A percentile compares a stretch with the other conserved stretches of the same genome.
phyloP scores from a whole-genome alignment of 2,888 invertebrate species.

The Tenthredo livida region DNA sequence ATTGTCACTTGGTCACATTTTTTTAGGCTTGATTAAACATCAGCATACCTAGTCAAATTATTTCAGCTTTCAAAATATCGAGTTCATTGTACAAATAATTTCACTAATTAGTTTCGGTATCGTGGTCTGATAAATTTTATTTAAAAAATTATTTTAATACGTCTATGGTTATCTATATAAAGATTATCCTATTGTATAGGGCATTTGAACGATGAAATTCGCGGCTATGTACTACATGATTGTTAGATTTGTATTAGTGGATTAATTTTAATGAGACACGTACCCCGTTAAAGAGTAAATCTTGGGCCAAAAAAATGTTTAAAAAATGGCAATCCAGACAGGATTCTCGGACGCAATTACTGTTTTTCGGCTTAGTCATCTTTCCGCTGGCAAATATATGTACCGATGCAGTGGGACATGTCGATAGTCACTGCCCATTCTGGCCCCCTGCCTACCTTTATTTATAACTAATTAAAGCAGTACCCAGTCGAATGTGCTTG shows the following conservation, averaged over 20 bases:
- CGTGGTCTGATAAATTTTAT: not conserved
- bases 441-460: constrained; percentile 70
- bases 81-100: not conserved
- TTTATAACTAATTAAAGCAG: constrained; percentile 76
- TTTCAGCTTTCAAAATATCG: not conserved
- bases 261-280: not conserved
- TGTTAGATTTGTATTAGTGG: not conserved
- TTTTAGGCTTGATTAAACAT: not conserved
- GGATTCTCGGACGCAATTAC: constrained; percentile 27
- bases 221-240: not conserved
- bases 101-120: not conserved
- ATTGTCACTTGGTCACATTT: not conserved
- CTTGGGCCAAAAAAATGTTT: constrained; percentile 7
- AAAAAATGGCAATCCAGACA: not conserved
- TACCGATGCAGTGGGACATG: constrained; percentile 58
- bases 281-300: not conserved
- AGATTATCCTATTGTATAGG: not conserved
- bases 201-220: not conserved
- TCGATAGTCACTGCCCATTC: constrained; percentile 63
- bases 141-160: not conserved
- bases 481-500: constrained; percentile 64
- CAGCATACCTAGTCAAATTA: too few species aligned
- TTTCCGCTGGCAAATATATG: constrained; percentile 46
- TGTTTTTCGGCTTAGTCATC: constrained; percentile 31
- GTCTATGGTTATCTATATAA: not conserved